Base-by-base conservation (phyloP, 1,140 invertebrate species). In the Drosophila teissieri region DNA sequence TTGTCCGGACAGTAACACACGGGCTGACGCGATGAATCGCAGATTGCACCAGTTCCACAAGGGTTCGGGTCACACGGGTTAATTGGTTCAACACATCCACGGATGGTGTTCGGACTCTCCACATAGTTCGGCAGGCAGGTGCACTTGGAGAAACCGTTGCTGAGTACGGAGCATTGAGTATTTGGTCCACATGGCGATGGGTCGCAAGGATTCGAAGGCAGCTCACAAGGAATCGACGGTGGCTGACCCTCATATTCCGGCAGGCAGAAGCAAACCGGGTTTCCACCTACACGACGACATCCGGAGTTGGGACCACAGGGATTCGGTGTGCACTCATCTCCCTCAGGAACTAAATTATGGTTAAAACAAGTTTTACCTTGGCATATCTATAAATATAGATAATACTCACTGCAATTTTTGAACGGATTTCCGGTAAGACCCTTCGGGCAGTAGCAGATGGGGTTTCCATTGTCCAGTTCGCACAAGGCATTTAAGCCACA, bases 351-450 rank as follows among this genome's bases (percentile, higher is more conserved):
- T 97, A 88, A 3, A 52, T 2, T 40, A 7, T 1, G 17, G 12
- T 44, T 5, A 39, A 7, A 24, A 17, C 48, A 4, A 7, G 34
- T 8, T 17, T 4, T 11, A 2, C 12, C 4, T 14, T 19, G 4
- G 1, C 0, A 42, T 46, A 39, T 15, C 2, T 27, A 19, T 0
- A n/a, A 6, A 44, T 0, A 3, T 36, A 24, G 7, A 4, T 2
- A 36, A 48, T 90, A 97, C 96, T 94, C 95, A 98, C 97, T 97
- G 94, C 97, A 98, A 93, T 96, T 96, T 69, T 96, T 95, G 86
- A 98, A 98, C 12, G 97, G 97, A 94, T 98, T 97, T 92, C 97
- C 97, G 11, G 97, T 98, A 56, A 96, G 93, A 75, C 97, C 96
- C 91, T 97, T 96, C 0, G 97, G 97, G 92, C 97, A 98, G 92